phyloP scores from a whole-genome alignment of 2,797 vertebrate genomes.

The Pagetopsis macropterus region DNA sequence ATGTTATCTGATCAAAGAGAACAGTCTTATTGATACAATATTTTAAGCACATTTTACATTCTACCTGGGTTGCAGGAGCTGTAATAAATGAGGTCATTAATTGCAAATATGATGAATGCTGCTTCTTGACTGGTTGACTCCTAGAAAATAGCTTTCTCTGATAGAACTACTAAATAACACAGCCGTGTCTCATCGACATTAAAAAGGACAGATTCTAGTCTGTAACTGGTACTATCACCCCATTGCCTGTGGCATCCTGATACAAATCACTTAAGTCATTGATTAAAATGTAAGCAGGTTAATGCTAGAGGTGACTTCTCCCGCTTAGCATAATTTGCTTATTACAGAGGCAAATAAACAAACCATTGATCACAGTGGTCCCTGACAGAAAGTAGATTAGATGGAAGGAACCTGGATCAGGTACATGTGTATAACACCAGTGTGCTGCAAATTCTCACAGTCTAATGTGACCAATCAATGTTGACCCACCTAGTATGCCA shows the following conservation, averaged over 20 bases:
- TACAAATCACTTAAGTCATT: slow-evolving; percentile 82
- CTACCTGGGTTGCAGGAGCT: slow-evolving; percentile 5
- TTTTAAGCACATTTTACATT: slow-evolving; percentile 25
- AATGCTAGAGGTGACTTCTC: slow-evolving; percentile 77
- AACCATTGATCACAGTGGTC: slow-evolving; percentile 76
- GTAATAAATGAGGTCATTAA: slow-evolving; percentile 39
- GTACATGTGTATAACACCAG: slow-evolving; percentile 49
- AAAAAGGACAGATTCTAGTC: slow-evolving; percentile 57
- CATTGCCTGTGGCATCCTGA: slow-evolving; percentile 71
- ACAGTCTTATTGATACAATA: slow-evolving; percentile 13
- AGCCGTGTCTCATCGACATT: slow-evolving; percentile 44
- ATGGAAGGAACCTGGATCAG: slow-evolving; percentile 51
- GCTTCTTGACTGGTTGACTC: slow-evolving; percentile 37
- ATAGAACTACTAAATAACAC: slow-evolving; percentile 48
- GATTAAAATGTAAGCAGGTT: slow-evolving; percentile 83
- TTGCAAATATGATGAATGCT: slow-evolving; percentile 49
- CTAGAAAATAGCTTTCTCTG: slow-evolving; percentile 38
- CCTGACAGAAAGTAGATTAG: slow-evolving; percentile 64
- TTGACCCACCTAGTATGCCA: neutral
- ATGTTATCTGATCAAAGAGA: slow-evolving; percentile 17
- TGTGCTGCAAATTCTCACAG: slow-evolving; percentile 27
- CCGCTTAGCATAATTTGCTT: slow-evolving; percentile 76
- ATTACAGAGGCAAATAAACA: slow-evolving; percentile 82
- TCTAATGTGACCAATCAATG: slow-evolving; percentile 26
- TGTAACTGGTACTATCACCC: slow-evolving; percentile 62